These are phyloP conservation scores for Sorex maritimensis DNA, from an alignment of 2,797 vertebrate species.

Conservation along the genomic window DNA sequence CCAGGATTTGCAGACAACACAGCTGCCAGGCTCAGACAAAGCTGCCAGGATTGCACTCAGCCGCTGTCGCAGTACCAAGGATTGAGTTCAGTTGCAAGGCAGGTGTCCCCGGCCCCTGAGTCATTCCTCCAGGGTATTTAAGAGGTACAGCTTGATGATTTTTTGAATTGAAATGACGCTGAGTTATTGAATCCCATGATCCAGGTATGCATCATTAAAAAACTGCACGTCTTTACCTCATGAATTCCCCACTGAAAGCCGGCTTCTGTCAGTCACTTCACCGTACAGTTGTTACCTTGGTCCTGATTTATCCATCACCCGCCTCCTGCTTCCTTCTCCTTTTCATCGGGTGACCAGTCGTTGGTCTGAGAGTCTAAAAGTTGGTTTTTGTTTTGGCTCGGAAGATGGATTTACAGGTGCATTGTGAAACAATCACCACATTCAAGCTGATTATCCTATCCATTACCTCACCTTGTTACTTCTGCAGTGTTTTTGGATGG, in stretches of 20 bases:
- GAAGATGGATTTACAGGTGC: background rate
- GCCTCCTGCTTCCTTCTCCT: background rate
- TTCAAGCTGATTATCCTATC: background rate
- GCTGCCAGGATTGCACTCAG: too few relatives aligned
- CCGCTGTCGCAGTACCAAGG: too few relatives aligned
- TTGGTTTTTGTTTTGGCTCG: background rate
- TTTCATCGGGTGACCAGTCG: too few relatives aligned
- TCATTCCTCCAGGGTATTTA: background rate
- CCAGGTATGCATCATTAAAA: background rate
- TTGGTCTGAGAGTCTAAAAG: background rate
- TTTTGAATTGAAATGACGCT: background rate
- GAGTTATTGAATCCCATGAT: background rate
- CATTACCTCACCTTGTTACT: background rate
- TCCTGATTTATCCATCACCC: background rate
- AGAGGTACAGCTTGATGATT: background rate
- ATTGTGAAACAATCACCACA: conserved; percentile 18
- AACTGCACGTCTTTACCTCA: too few relatives aligned
- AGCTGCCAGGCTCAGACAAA: too few relatives aligned
- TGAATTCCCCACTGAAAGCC: background rate
- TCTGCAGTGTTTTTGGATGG: background rate
- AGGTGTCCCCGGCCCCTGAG: too few relatives aligned
- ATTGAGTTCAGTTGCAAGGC: too few relatives aligned
- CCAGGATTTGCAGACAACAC: too few relatives aligned
- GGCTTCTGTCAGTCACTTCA: background rate
- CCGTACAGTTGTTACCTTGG: background rate